phyloP scores from a whole-genome alignment of 2,113 vertebrate genomes.

The Chaetodon auriga region DNA sequence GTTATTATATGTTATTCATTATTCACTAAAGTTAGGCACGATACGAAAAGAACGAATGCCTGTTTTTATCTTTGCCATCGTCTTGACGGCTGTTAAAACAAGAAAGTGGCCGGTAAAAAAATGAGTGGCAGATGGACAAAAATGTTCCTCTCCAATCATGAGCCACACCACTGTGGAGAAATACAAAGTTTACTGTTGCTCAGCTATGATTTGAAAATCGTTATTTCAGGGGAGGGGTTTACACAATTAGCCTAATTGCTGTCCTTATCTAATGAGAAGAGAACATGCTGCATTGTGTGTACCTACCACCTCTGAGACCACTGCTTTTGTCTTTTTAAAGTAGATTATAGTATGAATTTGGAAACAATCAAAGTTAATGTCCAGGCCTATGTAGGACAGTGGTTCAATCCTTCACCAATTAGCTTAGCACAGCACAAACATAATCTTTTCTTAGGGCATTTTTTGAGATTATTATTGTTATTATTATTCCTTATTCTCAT shows the following conservation, averaged over 20 bases:
- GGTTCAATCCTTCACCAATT: slow-evolving; percentile 64
- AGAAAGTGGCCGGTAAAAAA: no score
- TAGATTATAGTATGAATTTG: slow-evolving; percentile 51
- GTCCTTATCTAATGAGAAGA: slow-evolving; percentile 33
- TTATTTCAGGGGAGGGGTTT: slow-evolving; percentile 24
- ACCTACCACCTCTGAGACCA: slow-evolving; percentile 59
- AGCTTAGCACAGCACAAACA: slow-evolving; percentile 56
- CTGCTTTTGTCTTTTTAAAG: slow-evolving; percentile 39
- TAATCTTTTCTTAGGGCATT: slow-evolving; percentile 48
- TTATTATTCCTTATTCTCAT: slow-evolving; percentile 56
- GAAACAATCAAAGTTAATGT: slow-evolving; percentile 48
- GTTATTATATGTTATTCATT: no score
- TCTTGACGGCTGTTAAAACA: no score
- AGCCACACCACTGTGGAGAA: neutral
- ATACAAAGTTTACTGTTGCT: neutral
- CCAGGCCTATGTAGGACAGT: slow-evolving; percentile 60
- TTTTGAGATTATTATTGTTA: no score
- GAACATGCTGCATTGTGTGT: slow-evolving; percentile 35
- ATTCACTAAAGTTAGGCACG: no score
- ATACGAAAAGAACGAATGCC: no score
- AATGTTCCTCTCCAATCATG: no score
- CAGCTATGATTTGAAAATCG: neutral
- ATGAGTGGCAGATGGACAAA: no score
- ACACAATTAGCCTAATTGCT: slow-evolving; percentile 47
- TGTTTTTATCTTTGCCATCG: no score